Base-by-base conservation (phyloP, 23 tunicate genomes). In the Phallusia fumigata region DNA sequence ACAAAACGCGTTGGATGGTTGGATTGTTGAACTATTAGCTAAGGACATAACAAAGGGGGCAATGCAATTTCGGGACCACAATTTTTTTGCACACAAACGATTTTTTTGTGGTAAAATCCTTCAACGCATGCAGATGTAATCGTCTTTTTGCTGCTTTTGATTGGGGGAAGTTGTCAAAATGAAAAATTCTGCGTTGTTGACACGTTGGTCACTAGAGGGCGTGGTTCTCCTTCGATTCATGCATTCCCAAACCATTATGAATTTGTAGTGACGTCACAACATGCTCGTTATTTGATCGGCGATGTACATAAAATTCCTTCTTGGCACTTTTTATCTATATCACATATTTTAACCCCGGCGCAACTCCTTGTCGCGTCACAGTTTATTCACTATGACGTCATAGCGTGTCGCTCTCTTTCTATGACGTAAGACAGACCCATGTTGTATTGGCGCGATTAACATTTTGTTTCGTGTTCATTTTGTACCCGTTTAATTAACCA, bases 261-360 rank as follows among this genome's bases (percentile, higher is more conserved):
- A n/a, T n/a, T n/a, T n/a, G n/a, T n/a, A n/a, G 16, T 58, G 26
- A 24, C 69, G 69, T 24, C 26, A 58, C 3, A 58, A 58, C 3
- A 58, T 24, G 69, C 69, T 58, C 69, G 69, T 58, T 58, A 58
- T 21, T 58, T 24, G 69, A 21, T 58, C 28, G 28, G 69, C 69
- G 69, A 13, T 58, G 69, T 58, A 58, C 69, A 58, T 58, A 58
- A 22, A 21, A 6, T 58, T 3, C 16, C 28, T 58, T 58, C 28
- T n/a, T 58, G 69, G 69, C 69, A 58, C 69, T 58, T 58, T 58
- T 24, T 58, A 58, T 58, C 69, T 58, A 40, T 58, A 58, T 24
- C 69, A 58, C 28, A 58, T 58, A 21, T 21, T 58, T 58, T 58
- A 58, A 5, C 28, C n/a, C 5, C 69, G 69, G 69, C 47, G 47